A percentile compares a stretch with the other conserved stretches of the same genome.
Conservation (phyloP, 2,888 invertebrate species). For the Mystacides longicornis region DNA sequence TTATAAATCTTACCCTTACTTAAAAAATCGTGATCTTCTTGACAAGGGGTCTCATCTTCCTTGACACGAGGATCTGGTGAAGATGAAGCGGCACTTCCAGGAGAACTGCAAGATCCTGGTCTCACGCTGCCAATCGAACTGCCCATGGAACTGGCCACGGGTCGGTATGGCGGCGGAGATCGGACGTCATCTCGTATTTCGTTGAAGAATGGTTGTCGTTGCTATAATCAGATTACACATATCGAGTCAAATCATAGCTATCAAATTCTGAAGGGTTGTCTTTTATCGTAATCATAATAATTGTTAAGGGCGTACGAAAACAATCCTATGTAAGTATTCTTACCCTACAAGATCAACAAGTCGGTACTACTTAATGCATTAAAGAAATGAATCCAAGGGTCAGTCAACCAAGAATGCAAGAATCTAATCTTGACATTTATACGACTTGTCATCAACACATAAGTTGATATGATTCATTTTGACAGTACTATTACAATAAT, state of each 20-base stretch:
- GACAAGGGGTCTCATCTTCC: constrained; percentile 39
- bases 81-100: constrained; percentile 46
- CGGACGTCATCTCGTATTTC: constrained; percentile 43
- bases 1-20: constrained; percentile 18
- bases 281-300: too few species aligned
- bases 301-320: too few species aligned
- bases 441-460: not conserved
- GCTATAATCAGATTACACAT: too few species aligned
- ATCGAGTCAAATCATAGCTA: too few species aligned
- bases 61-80: constrained; percentile 38
- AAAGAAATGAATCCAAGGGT: too few species aligned
- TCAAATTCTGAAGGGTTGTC: too few species aligned
- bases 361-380: too few species aligned
- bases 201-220: constrained; percentile 18
- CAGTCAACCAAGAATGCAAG: too few species aligned
- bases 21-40: constrained; percentile 42
- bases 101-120: constrained; percentile 47
- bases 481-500: too few species aligned
- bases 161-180: constrained; percentile 42
- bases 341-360: too few species aligned
- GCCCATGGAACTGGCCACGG: constrained; percentile 24
- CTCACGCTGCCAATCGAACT: constrained; percentile 29
- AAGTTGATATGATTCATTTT: too few species aligned
- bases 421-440: constrained; percentile 2
- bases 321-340: too few species aligned